Base-by-base conservation (phyloP, 2,797 vertebrate genomes). In the Alosa sapidissima region DNA sequence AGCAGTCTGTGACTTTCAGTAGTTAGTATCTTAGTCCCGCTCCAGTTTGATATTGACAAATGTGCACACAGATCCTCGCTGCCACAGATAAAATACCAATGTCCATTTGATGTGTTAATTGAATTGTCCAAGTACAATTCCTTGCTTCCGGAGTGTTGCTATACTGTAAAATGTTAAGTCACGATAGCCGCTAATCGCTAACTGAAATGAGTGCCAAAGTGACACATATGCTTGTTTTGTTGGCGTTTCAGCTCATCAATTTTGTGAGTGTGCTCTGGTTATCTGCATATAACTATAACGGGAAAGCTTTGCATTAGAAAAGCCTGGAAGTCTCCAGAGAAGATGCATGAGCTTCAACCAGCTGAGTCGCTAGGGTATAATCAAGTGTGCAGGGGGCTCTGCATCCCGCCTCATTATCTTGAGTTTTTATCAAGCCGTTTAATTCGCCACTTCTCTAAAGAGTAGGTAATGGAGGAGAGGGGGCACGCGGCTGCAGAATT, bases 401-500 rank as follows among this genome's bases (percentile, higher is more conserved):
- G 93, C 95, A 93, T 96, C 95, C 94, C 95, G 96, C 96, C 95
- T 97, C 97, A 98, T 97, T 96, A 96, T 95, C 96, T 93, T 94
- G 94, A 95, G 93, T 93, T 96, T 96, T 96, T 95, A 97, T 96
- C 95, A 96, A 96, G 94, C 96, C 95, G 94, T 97, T 97, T 98
- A 97, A 97, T 95, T 98, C 96, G 96, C 96, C 96, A 95, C 96
- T 96, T 96, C 97, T 97, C 96, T 97, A 98, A 98, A 98, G 97
- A 98, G 96, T 96, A 97, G 96, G 96, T 98, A 98, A 98, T 97
- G 97, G 97, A 96, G 98, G 96, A 96, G 95, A 96, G 96, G 96
- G 95, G 95, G 86, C 97, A 96, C 95, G 95, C 36, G 97, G 97
- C 96, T 96, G 96, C 94, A 92, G 96, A 98, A 98, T 98, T 98